These are phyloP conservation scores for Spinus olivaceus DNA, from an alignment of 2,797 vertebrate genomes.

Conservation along the genomic window DNA sequence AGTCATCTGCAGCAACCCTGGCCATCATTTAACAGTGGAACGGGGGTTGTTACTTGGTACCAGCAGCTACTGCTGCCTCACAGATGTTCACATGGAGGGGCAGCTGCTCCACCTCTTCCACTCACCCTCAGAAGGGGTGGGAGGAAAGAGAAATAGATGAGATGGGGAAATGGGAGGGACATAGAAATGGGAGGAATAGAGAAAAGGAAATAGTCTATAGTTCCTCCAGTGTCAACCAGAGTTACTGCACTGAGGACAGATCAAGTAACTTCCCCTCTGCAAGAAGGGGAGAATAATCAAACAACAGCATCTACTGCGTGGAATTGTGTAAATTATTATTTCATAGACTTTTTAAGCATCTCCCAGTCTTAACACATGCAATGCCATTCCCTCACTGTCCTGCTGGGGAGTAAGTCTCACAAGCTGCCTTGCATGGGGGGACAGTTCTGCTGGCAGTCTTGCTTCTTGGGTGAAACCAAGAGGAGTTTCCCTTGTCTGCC, in stretches of 20 bases:
- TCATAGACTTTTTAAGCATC: background rate
- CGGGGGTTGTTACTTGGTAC: background rate
- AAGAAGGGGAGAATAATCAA: background rate
- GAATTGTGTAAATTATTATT: background rate
- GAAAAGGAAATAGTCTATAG: background rate
- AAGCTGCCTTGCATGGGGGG: background rate
- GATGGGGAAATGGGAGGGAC: background rate
- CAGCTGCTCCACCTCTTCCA: background rate
- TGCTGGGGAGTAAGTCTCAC: background rate
- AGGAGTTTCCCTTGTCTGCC: background rate
- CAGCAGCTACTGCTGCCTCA: background rate
- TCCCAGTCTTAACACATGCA: background rate
- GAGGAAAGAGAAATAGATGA: background rate
- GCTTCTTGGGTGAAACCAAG: background rate
- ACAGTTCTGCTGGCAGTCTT: background rate
- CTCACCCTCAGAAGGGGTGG: background rate
- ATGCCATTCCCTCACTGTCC: background rate
- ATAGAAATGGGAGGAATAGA: background rate
- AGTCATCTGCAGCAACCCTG: background rate
- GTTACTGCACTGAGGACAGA: background rate
- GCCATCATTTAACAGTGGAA: background rate
- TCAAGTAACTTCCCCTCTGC: background rate
- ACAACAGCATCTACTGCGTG: background rate
- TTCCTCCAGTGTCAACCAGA: background rate
- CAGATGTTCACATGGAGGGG: background rate